Evolutionary conservation across 2,113 vertebrate genomes (phyloP), one percentile per base, ranked within the genome.

Genomic region (Castor canadensis): DNA sequence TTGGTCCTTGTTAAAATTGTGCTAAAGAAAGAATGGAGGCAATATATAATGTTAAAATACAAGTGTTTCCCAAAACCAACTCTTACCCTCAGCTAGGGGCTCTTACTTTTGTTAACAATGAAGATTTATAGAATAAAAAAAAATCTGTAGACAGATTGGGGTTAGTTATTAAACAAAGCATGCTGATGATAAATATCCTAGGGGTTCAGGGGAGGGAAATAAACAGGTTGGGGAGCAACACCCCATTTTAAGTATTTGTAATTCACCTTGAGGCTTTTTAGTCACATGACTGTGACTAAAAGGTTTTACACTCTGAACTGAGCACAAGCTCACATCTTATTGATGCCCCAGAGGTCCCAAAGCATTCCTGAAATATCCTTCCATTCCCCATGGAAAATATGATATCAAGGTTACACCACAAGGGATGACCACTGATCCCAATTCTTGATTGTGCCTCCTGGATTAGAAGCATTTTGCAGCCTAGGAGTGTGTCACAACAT

Each of bases 381-480:
- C 28, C 10, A 43, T 15, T 95, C 64, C 82, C 64, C 9, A 79
- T 47, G 83, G 52, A 72, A 97, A 93, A 22, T 35, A 9, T 35
- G n/a, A 40, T 4, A 5, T 32, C 60, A 20, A 17, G 75, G 24
- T 0, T 1, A 4, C 1, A 40, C 20, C 67, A 16, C 1, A 15
- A 32, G 12, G 24, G 10, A 32, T 38, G 15, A 97, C 96, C 95
- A 91, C 93, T 96, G 97, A 96, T 97, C 97, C 97, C 92, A 98
- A 96, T 93, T 90, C 87, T 93, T 97, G 95, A 95, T 95, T 97
- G 47, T 97, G 89, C 95, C 97, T 97, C 97, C 91, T 96, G 87
- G 97, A 97, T 81, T 97, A 98, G 97, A 98, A 98, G 98, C 98
- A 98, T 98, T 98, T 98, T 98, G 98, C 97, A 97, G 98, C 97